Percentiles rank a stretch among this genome's conserved stretches.
Evolutionary conservation across 1,140 invertebrate species (phyloP).

Genomic region (Caenorhabditis elegans): DNA sequence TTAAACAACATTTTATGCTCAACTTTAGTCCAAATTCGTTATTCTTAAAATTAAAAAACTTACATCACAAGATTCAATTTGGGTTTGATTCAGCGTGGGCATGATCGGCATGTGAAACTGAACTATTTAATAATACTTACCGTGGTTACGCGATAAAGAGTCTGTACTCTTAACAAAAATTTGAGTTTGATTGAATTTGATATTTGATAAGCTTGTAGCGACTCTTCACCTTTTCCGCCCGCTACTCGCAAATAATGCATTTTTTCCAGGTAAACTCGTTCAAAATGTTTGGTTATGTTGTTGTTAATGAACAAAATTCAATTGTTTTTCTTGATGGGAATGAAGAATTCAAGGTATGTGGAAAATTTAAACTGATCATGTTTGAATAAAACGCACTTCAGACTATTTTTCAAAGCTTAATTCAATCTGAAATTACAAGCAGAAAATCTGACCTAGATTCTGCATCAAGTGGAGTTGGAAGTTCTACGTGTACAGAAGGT

Average conservation of each 20-base stretch:
- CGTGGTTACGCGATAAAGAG: neutral
- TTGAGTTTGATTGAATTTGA: neutral
- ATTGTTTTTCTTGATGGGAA: constrained; percentile 23
- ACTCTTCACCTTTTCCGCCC: neutral
- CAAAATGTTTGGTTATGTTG: constrained; percentile 2
- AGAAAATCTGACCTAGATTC: neutral
- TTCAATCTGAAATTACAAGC: neutral
- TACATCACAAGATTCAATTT: neutral
- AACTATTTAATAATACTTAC: neutral
- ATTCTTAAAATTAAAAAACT: too few relatives aligned
- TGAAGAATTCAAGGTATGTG: neutral
- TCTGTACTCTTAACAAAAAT: constrained; percentile 9
- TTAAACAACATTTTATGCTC: too few relatives aligned
- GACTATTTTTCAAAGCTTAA: neutral
- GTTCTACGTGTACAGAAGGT: constrained; percentile 16
- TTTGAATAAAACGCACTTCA: too few relatives aligned
- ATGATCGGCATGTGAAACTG: neutral
- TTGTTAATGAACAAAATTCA: constrained; percentile 3
- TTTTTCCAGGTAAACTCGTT: neutral
- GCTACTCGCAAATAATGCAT: too few relatives aligned
- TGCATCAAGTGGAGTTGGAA: neutral
- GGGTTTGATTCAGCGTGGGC: too few relatives aligned
- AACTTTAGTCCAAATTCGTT: too few relatives aligned
- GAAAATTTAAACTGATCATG: neutral
- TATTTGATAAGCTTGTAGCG: constrained; percentile 9